Evolutionary conservation across 2,113 vertebrate species (phyloP).

Genomic region (Prunella fulvescens): DNA sequence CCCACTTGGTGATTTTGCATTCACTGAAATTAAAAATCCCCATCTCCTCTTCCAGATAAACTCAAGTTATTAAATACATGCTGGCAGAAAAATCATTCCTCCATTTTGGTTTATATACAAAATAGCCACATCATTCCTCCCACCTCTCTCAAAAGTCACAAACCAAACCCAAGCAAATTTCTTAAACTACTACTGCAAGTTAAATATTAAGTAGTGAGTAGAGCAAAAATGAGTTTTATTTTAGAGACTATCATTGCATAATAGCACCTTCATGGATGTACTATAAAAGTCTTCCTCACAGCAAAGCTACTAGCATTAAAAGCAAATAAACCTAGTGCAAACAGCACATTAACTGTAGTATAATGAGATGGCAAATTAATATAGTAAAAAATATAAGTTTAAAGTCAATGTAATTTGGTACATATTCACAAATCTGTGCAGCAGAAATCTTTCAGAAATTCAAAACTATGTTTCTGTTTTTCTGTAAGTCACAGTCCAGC

Average conservation of each 20-base stretch:
- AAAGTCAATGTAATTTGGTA: not conserved
- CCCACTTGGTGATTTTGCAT: not conserved
- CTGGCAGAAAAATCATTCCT: not conserved
- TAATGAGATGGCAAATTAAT: not conserved
- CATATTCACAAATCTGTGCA: not conserved
- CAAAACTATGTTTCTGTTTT: not conserved
- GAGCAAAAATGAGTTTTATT: not conserved
- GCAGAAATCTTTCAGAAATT: not conserved
- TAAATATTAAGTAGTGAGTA: not conserved
- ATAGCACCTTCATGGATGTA: not conserved
- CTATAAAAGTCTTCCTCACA: not conserved
- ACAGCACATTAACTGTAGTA: not conserved
- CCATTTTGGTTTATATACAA: not conserved
- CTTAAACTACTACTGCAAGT: not conserved
- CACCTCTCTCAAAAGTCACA: not conserved
- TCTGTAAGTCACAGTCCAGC: not conserved
- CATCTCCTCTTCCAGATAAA: not conserved
- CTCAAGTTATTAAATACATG: not conserved
- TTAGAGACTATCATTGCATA: not conserved
- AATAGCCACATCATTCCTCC: not conserved
- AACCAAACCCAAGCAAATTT: not conserved
- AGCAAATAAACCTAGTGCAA: not conserved
- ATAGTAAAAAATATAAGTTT: conserved; percentile 22
- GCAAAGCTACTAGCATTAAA: not conserved
- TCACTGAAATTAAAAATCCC: not conserved